Conservation (phyloP, 2,888 invertebrate genomes). For the Megalurothrips usitatus region DNA sequence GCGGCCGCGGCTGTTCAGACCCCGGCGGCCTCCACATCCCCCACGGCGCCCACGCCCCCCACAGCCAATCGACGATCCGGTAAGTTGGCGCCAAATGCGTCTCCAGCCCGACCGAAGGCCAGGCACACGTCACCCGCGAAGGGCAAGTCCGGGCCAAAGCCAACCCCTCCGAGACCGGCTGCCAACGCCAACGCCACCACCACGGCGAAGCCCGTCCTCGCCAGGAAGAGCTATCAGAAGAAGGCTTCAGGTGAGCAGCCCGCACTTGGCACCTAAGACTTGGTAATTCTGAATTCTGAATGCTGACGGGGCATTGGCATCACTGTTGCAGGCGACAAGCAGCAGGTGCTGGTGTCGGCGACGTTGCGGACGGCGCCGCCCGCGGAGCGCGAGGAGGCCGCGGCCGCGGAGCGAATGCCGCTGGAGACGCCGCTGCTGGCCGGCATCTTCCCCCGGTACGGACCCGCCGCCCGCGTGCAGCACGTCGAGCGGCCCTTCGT, state of each 20-base stretch:
- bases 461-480: neutral
- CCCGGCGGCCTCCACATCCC: neutral
- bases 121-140: neutral
- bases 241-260: neutral
- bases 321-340: neutral
- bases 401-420: neutral
- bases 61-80: neutral
- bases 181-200: neutral
- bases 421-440: constrained; percentile 4
- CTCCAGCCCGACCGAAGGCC: neutral
- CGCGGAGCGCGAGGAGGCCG: neutral
- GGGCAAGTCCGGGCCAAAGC: neutral
- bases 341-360: neutral
- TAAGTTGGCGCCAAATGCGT: neutral
- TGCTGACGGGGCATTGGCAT: too few relatives aligned
- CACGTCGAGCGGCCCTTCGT: neutral
- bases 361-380: constrained; percentile 6
- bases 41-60: neutral
- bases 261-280: too few relatives aligned
- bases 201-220: neutral
- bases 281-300: too few relatives aligned
- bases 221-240: neutral
- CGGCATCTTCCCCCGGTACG: constrained; percentile 12
- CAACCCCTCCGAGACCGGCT: neutral
- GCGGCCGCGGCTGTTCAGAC: neutral